Percentiles rank a stretch among this genome's conserved stretches.
These are phyloP conservation scores for Artemisiospiza belli DNA, from an alignment of 2,113 vertebrate genomes.

Conservation along the genomic window DNA sequence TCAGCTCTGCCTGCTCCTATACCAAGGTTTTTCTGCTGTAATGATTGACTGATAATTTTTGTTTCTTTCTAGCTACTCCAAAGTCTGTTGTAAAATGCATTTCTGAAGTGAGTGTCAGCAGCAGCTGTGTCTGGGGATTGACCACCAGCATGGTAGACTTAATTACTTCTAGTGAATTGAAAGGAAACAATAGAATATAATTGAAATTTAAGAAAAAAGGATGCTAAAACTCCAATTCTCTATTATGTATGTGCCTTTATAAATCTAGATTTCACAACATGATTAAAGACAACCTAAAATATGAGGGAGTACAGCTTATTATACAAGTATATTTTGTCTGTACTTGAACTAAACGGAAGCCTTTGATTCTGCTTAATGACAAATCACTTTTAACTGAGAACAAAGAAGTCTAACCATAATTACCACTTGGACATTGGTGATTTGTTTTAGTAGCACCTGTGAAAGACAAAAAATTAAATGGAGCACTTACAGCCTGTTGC, in stretches of 20 bases:
- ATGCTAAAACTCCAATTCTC: background rate
- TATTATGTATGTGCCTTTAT: background rate
- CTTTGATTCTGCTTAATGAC: conserved; percentile 50
- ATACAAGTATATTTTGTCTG: background rate
- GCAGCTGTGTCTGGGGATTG: background rate
- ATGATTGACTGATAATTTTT: background rate
- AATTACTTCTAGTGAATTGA: background rate
- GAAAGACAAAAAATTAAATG: background rate
- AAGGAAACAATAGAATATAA: background rate
- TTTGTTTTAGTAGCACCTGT: conserved; percentile 20
- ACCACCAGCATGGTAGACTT: background rate
- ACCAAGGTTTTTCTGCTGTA: background rate
- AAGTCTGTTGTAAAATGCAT: background rate
- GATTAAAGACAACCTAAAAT: conserved; percentile 41
- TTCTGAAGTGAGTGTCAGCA: background rate
- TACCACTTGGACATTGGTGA: background rate
- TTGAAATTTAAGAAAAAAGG: conserved; percentile 31
- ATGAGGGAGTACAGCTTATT: conserved; percentile 4
- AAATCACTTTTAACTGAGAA: conserved; percentile 41
- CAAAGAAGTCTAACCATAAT: conserved; percentile 43
- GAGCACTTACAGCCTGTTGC: background rate
- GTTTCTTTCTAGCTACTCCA: background rate
- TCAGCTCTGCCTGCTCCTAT: background rate
- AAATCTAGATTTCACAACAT: conserved; percentile 30
- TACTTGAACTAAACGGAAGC: conserved; percentile 17